Conservation (phyloP, 2,797 vertebrate genomes). For the Smutsia gigantea region DNA sequence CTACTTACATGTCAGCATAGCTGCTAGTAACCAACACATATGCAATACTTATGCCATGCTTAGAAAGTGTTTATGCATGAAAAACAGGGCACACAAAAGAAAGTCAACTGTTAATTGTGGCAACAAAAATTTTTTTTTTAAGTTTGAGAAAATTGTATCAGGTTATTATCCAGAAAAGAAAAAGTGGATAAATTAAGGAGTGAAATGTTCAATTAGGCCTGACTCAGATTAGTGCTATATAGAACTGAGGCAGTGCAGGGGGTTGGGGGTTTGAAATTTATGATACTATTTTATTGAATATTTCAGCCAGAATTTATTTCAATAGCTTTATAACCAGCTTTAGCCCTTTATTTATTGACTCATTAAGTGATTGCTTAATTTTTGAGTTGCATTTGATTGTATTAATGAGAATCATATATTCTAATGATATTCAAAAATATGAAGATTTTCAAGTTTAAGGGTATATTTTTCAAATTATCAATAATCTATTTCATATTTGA, state of each 20-base stretch:
- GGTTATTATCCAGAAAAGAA: neutral
- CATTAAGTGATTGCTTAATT: neutral
- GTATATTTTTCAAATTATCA: neutral
- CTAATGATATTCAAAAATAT: neutral
- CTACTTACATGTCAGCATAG: neutral
- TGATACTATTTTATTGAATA: neutral
- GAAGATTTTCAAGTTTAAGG: neutral
- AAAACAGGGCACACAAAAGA: neutral
- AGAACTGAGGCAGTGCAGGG: neutral
- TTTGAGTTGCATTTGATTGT: neutral
- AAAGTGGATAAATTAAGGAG: neutral
- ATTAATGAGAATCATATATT: neutral
- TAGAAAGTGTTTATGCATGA: neutral
- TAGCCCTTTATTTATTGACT: neutral
- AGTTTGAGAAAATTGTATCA: neutral
- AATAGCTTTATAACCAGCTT: neutral
- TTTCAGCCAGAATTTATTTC: slow-evolving; percentile 18
- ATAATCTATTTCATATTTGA: neutral
- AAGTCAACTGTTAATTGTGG: neutral
- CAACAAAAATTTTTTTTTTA: neutral
- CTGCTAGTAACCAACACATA: neutral
- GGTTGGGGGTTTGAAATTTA: neutral
- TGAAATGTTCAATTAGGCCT: neutral
- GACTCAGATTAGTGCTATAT: neutral
- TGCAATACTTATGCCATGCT: neutral